These are phyloP conservation scores for Drosophila stalkeri DNA, from an alignment of 2,888 invertebrate genomes.

Conservation along the genomic window DNA sequence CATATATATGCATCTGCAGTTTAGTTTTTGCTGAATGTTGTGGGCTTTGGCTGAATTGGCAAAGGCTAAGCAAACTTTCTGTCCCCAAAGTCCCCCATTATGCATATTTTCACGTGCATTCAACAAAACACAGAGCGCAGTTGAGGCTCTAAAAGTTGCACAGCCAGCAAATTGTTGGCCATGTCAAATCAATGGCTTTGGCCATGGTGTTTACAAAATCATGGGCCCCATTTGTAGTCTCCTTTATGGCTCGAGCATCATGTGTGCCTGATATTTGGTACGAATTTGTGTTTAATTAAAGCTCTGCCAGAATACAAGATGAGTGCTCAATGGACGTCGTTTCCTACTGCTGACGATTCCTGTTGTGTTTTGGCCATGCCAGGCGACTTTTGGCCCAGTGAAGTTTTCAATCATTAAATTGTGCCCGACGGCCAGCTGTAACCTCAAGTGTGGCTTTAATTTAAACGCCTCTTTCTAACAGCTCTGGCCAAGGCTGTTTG, in stretches of 20 bases:
- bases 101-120: slow-evolving; percentile 27
- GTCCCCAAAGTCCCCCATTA: slow-evolving; percentile 8
- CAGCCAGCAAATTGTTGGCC: slow-evolving; percentile 24
- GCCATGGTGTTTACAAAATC: slow-evolving; percentile 34
- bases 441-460: slow-evolving; percentile 60
- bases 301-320: slow-evolving; percentile 27
- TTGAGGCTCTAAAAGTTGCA: slow-evolving; percentile 14
- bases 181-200: slow-evolving; percentile 36
- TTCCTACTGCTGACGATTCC: slow-evolving; percentile 3
- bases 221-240: not conserved
- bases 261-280: slow-evolving; percentile 26
- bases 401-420: slow-evolving; percentile 53
- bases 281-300: slow-evolving; percentile 68
- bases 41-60: not conserved
- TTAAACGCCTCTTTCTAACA: slow-evolving; percentile 27
- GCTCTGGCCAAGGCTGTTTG: slow-evolving; percentile 27
- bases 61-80: slow-evolving; percentile 6
- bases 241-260: slow-evolving; percentile 1
- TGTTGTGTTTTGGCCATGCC: slow-evolving; percentile 23
- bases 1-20: not conserved
- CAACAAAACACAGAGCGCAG: not conserved
- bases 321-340: slow-evolving; percentile 1
- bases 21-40: slow-evolving; percentile 27
- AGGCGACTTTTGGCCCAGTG: slow-evolving; percentile 20
- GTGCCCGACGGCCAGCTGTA: slow-evolving; percentile 25